Percentiles rank a stretch among this genome's conserved stretches.
Conservation (phyloP, 2,888 invertebrate species). For the Euzophera pinguis region DNA sequence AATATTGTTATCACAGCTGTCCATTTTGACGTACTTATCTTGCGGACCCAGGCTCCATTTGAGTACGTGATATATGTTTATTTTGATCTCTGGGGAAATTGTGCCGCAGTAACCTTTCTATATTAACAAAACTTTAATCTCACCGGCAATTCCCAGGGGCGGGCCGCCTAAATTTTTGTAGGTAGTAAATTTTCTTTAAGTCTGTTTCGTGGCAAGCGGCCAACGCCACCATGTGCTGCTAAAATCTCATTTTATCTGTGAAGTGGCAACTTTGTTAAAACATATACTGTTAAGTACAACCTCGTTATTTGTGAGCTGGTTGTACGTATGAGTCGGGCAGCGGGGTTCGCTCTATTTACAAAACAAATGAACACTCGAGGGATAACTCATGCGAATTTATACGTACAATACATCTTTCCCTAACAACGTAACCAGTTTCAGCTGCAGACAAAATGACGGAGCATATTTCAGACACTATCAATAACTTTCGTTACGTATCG, state of each 20-base stretch:
- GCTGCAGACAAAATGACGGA: slow-evolving; percentile 48
- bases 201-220: slow-evolving; percentile 57
- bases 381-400: slow-evolving; percentile 39
- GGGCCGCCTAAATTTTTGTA: slow-evolving; percentile 52
- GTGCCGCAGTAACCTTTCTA: slow-evolving; percentile 49
- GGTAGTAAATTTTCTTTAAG: slow-evolving; percentile 67
- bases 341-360: slow-evolving; percentile 30
- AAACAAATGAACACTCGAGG: slow-evolving; percentile 34
- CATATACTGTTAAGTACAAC: slow-evolving; percentile 16
- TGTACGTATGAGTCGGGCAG: slow-evolving; percentile 17
- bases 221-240: slow-evolving; percentile 53
- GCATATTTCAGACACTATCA: slow-evolving; percentile 44
- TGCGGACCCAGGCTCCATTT: slow-evolving; percentile 32
- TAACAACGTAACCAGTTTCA: slow-evolving; percentile 43
- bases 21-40: slow-evolving; percentile 30
- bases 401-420: slow-evolving; percentile 41
- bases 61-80: slow-evolving; percentile 46
- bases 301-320: slow-evolving; percentile 2
- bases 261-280: slow-evolving; percentile 43
- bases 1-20: slow-evolving; percentile 36
- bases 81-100: slow-evolving; percentile 56
- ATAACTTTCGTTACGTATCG: slow-evolving; percentile 23
- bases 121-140: slow-evolving; percentile 68
- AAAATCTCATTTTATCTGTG: slow-evolving; percentile 46
- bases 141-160: slow-evolving; percentile 43